Conservation (phyloP, 1,140 invertebrate genomes). For the Drosophila dunni region DNA sequence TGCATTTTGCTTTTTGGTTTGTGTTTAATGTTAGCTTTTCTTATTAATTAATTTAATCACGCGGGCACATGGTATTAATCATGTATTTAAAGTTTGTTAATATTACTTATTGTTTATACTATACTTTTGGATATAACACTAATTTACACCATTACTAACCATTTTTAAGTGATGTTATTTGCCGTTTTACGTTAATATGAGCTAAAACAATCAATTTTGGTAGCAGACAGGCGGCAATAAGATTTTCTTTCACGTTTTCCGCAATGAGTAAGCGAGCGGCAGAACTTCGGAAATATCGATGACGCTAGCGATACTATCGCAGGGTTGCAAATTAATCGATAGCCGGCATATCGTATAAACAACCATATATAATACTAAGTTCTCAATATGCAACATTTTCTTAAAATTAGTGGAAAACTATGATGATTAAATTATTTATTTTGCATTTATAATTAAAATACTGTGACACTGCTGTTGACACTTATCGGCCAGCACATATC, state of each 20-base stretch:
- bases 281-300: conserved; percentile 30
- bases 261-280: conserved; percentile 70
- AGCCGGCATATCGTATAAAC: conserved; percentile 3
- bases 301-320: conserved; percentile 1
- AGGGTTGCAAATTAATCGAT: conserved; percentile 10
- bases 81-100: background rate
- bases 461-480: background rate
- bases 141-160: conserved; percentile 68
- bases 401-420: no score
- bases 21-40: background rate
- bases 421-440: no score
- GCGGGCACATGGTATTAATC: conserved; percentile 35
- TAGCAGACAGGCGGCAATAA: conserved; percentile 74
- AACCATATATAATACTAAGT: no score
- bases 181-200: conserved; percentile 44
- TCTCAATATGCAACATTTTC: no score
- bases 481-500: background rate
- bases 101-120: conserved; percentile 3
- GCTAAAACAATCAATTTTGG: conserved; percentile 68
- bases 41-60: conserved; percentile 33
- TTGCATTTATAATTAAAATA: background rate
- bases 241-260: conserved; percentile 75
- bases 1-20: background rate
- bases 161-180: conserved; percentile 71
- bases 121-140: background rate